Percentiles rank a stretch among this genome's conserved stretches.
phyloP scores from a whole-genome alignment of 2,113 vertebrate genomes.

The Diphyllodes magnificus region DNA sequence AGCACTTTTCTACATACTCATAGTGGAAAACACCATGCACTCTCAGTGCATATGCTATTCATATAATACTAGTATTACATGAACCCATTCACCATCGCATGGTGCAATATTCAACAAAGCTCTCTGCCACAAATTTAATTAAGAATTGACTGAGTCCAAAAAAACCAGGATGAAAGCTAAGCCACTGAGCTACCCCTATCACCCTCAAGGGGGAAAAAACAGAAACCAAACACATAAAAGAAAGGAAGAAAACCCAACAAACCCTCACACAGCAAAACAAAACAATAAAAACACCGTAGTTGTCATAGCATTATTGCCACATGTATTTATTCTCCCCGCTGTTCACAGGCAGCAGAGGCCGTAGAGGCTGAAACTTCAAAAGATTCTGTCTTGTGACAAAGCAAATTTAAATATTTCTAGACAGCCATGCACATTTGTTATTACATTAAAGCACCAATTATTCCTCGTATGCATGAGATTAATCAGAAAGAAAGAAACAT shows the following conservation, averaged over 20 bases:
- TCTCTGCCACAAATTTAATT: neutral
- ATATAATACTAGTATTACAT: neutral
- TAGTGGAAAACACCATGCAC: neutral
- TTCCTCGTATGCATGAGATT: neutral
- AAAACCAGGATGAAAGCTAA: neutral
- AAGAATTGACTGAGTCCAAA: neutral
- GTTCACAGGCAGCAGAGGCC: neutral
- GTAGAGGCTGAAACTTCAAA: neutral
- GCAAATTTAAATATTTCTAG: neutral
- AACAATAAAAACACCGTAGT: fast-evolving
- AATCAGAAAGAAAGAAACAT: neutral
- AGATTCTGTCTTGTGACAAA: neutral
- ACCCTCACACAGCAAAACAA: neutral
- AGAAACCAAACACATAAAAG: neutral
- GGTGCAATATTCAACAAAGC: neutral
- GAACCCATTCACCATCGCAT: neutral
- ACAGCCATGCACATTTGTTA: neutral
- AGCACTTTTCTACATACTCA: neutral
- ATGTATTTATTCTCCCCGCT: neutral
- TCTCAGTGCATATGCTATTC: neutral
- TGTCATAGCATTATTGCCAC: neutral
- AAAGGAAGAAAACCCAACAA: neutral
- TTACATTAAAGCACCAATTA: neutral
- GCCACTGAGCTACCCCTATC: neutral
- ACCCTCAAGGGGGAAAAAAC: neutral